phyloP scores from a whole-genome alignment of 1,140 invertebrate species.

The Sycophila sp. region DNA sequence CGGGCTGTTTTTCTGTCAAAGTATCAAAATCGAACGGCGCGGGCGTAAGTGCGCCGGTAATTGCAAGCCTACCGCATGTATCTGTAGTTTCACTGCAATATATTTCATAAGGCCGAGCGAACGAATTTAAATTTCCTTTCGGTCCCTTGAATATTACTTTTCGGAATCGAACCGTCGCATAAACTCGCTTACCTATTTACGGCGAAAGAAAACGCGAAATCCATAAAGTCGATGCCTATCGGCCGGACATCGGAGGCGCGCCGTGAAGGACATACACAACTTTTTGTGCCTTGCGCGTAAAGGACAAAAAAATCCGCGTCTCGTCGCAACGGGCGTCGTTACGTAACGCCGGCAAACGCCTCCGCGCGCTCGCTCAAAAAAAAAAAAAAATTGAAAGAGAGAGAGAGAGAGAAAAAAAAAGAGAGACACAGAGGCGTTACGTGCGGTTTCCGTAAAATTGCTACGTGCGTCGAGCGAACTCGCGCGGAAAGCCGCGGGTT shows the following conservation, averaged over 20 bases:
- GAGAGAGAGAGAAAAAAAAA: not conserved
- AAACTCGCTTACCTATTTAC: not conserved
- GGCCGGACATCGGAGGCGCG: too few relatives aligned
- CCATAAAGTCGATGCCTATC: slow-evolving; percentile 3
- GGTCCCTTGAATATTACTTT: too few relatives aligned
- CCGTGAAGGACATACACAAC: too few relatives aligned
- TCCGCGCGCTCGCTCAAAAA: not conserved
- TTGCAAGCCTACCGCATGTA: not conserved
- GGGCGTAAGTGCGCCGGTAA: not conserved
- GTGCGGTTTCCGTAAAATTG: slow-evolving; percentile 57
- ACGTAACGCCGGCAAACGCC: slow-evolving; percentile 2
- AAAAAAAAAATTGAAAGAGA: not conserved
- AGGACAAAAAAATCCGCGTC: not conserved
- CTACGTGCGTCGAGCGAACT: slow-evolving; percentile 43
- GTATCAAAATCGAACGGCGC: too few relatives aligned
- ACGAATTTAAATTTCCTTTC: too few relatives aligned
- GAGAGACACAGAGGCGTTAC: slow-evolving; percentile 45
- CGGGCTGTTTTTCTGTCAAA: too few relatives aligned
- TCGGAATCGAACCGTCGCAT: not conserved
- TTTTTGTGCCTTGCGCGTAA: too few relatives aligned
- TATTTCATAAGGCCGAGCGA: too few relatives aligned
- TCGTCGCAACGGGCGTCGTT: not conserved
- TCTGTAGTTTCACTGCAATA: too few relatives aligned
- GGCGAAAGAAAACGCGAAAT: not conserved
- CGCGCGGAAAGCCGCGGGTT: slow-evolving; percentile 11